Conservation (phyloP, 2,888 invertebrate genomes). For the Hesperia comma region DNA sequence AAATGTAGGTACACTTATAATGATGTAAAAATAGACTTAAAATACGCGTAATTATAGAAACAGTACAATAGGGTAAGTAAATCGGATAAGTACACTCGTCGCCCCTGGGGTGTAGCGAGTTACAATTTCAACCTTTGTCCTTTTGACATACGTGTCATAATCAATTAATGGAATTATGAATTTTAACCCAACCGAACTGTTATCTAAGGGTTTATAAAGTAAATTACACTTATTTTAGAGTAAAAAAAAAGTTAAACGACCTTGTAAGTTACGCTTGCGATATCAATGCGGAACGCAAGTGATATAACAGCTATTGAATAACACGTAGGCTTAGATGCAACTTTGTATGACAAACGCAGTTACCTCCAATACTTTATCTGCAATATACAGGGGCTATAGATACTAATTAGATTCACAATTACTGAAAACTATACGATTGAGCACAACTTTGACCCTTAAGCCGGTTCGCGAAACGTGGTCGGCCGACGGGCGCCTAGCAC, state of each 20-base stretch:
- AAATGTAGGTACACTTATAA: background rate
- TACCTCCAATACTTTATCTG: background rate
- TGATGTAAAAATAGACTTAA: background rate
- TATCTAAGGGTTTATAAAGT: no score
- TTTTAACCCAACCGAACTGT: no score
- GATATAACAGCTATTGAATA: conserved; percentile 4
- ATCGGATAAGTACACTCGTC: background rate
- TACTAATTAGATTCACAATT: background rate
- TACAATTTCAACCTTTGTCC: background rate
- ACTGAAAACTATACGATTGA: background rate
- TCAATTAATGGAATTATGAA: background rate
- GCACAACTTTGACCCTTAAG: background rate
- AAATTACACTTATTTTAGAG: no score
- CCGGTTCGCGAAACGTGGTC: background rate
- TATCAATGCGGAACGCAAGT: background rate
- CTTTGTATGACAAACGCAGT: background rate
- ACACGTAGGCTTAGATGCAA: background rate
- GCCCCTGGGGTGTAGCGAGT: background rate
- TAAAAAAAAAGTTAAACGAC: background rate
- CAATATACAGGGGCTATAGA: background rate
- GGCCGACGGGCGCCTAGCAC: background rate
- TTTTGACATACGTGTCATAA: background rate
- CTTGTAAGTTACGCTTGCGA: background rate
- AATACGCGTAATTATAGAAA: no score
- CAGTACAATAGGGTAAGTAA: background rate